These are phyloP conservation scores for Alloscopus bannaensis DNA, from an alignment of 2,888 invertebrate species.

Conservation along the genomic window DNA sequence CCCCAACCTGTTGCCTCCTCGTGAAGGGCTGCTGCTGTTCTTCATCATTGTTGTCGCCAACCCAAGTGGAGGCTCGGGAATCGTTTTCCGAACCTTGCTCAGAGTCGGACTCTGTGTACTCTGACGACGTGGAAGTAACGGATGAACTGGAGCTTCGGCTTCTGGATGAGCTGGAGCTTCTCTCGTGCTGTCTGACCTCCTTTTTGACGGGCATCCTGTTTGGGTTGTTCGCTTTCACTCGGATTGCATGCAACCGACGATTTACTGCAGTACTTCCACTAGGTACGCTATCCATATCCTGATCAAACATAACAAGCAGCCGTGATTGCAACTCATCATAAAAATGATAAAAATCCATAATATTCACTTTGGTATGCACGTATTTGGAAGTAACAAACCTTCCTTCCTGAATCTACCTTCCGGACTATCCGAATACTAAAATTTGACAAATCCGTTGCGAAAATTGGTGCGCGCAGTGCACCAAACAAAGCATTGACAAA, in stretches of 20 bases:
- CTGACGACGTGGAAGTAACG: not conserved
- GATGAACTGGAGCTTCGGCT: constrained; percentile 12
- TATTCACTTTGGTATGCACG: too few relatives aligned
- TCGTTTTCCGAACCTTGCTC: too few relatives aligned
- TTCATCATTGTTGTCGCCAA: constrained; percentile 80
- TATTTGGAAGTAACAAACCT: too few relatives aligned
- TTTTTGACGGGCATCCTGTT: constrained; percentile 6
- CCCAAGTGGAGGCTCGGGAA: too few relatives aligned
- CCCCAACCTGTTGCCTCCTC: constrained; percentile 96
- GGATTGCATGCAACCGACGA: constrained; percentile 53
- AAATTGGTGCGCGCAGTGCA: too few relatives aligned
- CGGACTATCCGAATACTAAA: too few relatives aligned
- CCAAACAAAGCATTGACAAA: too few relatives aligned
- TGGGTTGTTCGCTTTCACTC: constrained; percentile 25
- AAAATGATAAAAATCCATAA: too few relatives aligned
- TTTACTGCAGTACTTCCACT: constrained; percentile 35
- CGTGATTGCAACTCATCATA: too few relatives aligned
- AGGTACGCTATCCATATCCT: constrained; percentile 44
- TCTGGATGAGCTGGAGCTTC: constrained; percentile 15
- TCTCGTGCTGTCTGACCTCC: constrained; percentile 2
- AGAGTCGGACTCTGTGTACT: constrained; percentile 1
- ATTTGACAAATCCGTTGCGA: too few relatives aligned
- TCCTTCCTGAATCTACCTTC: too few relatives aligned
- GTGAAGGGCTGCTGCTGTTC: constrained; percentile 78
- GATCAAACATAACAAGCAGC: not conserved